A percentile compares a stretch with the other conserved stretches of the same genome.
These are phyloP conservation scores for Peromyscus polionotus DNA, from an alignment of 2,113 vertebrate genomes.

Conservation along the genomic window DNA sequence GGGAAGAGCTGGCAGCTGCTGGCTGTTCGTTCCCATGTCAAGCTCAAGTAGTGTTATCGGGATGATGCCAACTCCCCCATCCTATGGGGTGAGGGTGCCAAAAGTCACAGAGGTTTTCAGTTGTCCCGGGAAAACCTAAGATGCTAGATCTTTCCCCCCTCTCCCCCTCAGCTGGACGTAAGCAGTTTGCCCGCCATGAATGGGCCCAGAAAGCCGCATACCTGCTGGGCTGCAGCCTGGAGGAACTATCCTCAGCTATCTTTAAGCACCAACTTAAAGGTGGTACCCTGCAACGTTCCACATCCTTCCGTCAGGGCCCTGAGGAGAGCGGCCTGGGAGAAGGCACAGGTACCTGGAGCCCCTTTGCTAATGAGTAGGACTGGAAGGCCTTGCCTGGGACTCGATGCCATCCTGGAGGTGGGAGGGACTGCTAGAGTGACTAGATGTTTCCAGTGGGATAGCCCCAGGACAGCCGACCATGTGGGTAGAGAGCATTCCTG, in stretches of 20 bases:
- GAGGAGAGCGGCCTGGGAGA: constrained; percentile 90
- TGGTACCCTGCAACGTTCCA: constrained; percentile 92
- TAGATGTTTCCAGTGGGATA: background rate
- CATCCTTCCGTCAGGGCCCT: constrained; percentile 94
- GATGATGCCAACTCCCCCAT: background rate
- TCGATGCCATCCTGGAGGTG: background rate
- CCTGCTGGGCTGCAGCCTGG: constrained; percentile 94
- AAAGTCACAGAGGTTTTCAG: background rate
- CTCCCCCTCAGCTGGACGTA: constrained; percentile 88
- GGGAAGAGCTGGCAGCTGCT: background rate
- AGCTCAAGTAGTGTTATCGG: background rate
- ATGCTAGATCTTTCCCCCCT: background rate
- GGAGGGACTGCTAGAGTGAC: background rate
- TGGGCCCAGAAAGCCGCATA: constrained; percentile 99
- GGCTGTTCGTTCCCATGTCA: background rate
- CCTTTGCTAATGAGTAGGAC: background rate
- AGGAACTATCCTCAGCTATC: constrained; percentile 96
- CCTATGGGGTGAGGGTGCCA: background rate
- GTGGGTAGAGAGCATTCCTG: background rate
- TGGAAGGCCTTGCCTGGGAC: background rate
- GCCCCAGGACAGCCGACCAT: too few relatives aligned
- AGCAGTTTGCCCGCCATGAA: constrained; percentile 97
- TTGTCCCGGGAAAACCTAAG: background rate
- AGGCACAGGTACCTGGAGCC: constrained; percentile 85
- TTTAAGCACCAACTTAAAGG: constrained; percentile 96